phyloP scores from a whole-genome alignment of 1,140 invertebrate genomes.

The Conopomorpha cramerella region DNA sequence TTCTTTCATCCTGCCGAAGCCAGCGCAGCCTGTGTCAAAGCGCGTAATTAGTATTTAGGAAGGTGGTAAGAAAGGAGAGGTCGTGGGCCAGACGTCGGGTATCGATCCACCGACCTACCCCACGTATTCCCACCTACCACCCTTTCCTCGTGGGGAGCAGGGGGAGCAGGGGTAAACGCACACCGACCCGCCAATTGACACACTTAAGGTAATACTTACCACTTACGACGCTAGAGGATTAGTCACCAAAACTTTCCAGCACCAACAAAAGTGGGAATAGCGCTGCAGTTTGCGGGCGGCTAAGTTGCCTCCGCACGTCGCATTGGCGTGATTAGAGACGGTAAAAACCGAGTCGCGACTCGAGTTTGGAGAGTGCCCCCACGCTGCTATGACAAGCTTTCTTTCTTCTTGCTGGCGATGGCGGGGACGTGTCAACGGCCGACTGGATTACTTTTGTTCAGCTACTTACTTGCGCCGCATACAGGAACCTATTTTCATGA shows the following conservation, averaged over 20 bases:
- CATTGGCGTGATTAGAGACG: too few species aligned
- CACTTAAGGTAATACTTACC: constrained; percentile 55
- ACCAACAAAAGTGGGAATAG: not conserved
- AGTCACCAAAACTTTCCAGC: not conserved
- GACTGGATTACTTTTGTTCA: too few species aligned
- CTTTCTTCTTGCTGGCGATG: too few species aligned
- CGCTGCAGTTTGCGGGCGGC: not conserved
- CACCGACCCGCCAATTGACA: constrained; percentile 57
- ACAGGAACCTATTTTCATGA: too few species aligned
- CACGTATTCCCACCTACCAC: constrained; percentile 26
- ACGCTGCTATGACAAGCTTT: too few species aligned
- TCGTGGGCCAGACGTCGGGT: constrained; percentile 54
- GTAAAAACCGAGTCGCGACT: too few species aligned
- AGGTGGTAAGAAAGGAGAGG: constrained; percentile 59
- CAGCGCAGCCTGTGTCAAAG: constrained; percentile 52
- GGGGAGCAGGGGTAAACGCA: constrained; percentile 37
- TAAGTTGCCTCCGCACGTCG: too few species aligned
- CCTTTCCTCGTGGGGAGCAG: too few species aligned
- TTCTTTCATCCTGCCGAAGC: constrained; percentile 44
- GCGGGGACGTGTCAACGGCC: too few species aligned
- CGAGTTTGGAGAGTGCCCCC: too few species aligned
- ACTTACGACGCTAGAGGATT: not conserved
- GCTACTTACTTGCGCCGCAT: too few species aligned
- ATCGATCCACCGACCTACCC: constrained; percentile 54
- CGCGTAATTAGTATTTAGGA: constrained; percentile 61